Evolutionary conservation across 2,888 invertebrate genomes (phyloP), one percentile per base, ranked within the genome.

Genomic region (Polyommatus iphigenia): DNA sequence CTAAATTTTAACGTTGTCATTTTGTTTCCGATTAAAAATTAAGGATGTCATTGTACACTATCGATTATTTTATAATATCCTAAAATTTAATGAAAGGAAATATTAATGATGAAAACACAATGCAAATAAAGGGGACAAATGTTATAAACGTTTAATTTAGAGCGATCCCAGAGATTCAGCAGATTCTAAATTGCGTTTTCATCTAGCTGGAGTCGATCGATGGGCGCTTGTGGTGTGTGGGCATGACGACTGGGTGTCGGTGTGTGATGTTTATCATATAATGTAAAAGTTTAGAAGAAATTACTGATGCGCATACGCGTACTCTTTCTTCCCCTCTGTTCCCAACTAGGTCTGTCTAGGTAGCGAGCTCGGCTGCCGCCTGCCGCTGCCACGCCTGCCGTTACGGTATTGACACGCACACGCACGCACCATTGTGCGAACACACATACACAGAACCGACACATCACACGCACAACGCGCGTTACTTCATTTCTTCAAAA

Each of bases 321-420:
- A 89, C 89, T 91, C 88, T 92, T 93, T 93, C 90, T 90, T 91
- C 91, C 91, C 91, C 89, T 94, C 89, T 94, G 93, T 94, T 94
- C 80, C 81, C 80, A 80, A 81, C 81, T 82, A 82, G 94, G 94
- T 94, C 93, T 92, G 93, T 94, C 92, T 93, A 94, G 94, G 94
- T 94, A 91, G 93, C 89, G 88, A 85, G 87, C 85, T 83, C 88
- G 83, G 87, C 88, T 85, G 91, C 88, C 86, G 89, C 88, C 87
- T 85, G 89, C 89, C 85, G 89, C 88, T 86, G 88, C 88, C 87
- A 87, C 85, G 85, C 85, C 88, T 88, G 87, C 88, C 87, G 85
- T 85, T 90, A 93, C 93, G 93, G 93, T 93, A 93, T 90, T 92
- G 91, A 89, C 91, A 86, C 89, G 80, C 84, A 82, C 87, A 81